Percentiles rank a stretch among this genome's conserved stretches.
Evolutionary conservation across 1,140 invertebrate genomes (phyloP).

Genomic region (Streblospio benedicti): DNA sequence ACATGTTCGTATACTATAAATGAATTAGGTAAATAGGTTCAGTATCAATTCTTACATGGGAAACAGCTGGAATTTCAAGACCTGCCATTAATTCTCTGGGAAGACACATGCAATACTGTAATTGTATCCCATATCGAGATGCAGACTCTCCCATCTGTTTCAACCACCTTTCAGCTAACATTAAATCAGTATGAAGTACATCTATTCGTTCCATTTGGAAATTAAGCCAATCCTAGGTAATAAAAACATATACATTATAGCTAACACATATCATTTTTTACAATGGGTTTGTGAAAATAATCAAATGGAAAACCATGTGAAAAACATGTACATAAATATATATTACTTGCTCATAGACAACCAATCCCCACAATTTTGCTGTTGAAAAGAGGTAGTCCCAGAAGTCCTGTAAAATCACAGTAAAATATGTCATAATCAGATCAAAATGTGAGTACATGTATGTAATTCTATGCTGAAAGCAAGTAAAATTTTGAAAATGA

Average conservation of each 20-base stretch:
- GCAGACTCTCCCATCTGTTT: constrained; percentile 15
- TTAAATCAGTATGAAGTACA: constrained; percentile 12
- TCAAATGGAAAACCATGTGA: too few species aligned
- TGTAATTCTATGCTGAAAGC: neutral
- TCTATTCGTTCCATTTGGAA: constrained; percentile 13
- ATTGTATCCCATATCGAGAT: constrained; percentile 3
- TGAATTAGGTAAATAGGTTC: too few species aligned
- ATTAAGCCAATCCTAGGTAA: constrained; percentile 18
- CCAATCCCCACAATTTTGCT: neutral
- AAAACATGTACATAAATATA: too few species aligned
- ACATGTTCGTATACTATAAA: too few species aligned
- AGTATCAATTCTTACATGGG: too few species aligned
- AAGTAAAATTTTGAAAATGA: neutral
- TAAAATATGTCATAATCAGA: neutral
- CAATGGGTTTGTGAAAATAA: too few species aligned
- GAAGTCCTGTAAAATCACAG: neutral
- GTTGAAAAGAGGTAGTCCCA: neutral
- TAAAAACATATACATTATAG: too few species aligned
- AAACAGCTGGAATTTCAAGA: constrained; percentile 12
- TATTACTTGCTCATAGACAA: neutral
- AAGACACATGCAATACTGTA: constrained; percentile 20
- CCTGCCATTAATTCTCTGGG: constrained; percentile 13
- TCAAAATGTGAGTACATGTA: neutral
- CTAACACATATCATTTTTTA: too few species aligned
- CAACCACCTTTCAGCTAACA: constrained; percentile 13